phyloP scores from a whole-genome alignment of 2,888 invertebrate genomes.

The Petrolisthes cinctipes region DNA sequence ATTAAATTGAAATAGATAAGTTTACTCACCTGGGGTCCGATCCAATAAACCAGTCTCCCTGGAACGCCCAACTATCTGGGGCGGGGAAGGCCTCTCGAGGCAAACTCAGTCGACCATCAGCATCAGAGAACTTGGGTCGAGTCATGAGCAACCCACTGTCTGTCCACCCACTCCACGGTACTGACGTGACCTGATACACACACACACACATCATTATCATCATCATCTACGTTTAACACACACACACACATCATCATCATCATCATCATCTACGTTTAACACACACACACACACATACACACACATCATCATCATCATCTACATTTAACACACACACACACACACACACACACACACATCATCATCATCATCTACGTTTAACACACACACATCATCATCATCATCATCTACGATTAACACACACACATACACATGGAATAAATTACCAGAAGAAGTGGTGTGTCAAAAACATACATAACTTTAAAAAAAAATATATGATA shows the following conservation, averaged over 20 bases:
- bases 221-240: neutral
- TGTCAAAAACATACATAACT: too few species aligned
- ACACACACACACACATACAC: too few species aligned
- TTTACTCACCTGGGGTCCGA: conserved; percentile 69
- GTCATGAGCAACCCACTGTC: conserved; percentile 70
- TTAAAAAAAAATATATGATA: too few species aligned
- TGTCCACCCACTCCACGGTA: conserved; percentile 69
- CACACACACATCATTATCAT: neutral
- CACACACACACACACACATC: too few species aligned
- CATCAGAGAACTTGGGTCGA: conserved; percentile 71
- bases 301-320: too few species aligned
- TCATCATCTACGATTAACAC: too few species aligned
- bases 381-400: too few species aligned
- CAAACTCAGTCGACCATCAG: conserved; percentile 70
- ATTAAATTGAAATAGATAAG: neutral
- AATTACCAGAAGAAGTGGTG: too few species aligned
- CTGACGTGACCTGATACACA: conserved; percentile 35
- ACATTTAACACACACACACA: too few species aligned
- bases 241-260: neutral
- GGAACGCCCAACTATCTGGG: conserved; percentile 72
- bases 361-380: too few species aligned
- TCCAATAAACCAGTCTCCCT: conserved; percentile 71
- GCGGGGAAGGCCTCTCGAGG: conserved; percentile 69
- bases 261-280: too few species aligned
- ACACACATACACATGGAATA: too few species aligned